Base-by-base conservation (phyloP, 1,140 invertebrate genomes). In the Drosophila mojavensis region DNA sequence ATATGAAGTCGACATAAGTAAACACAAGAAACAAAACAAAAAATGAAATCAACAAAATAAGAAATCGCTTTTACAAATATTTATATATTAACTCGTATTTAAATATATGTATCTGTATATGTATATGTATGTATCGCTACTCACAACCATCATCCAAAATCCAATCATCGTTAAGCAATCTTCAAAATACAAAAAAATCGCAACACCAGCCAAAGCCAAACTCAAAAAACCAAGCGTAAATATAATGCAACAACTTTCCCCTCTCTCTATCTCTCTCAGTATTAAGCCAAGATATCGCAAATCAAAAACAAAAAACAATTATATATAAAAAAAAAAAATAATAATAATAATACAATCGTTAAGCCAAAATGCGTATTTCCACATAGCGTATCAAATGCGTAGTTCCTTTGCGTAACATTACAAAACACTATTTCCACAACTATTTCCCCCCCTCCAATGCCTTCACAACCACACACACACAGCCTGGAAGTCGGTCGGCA, bases 31-130 rank as follows among this genome's bases (percentile, higher is more conserved):
- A 68, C 36, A 26, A 36, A 45, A 69, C 36, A 58, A 67, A 50
- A 47, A 60, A 17, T 0, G 17, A 17, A 45, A 63, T 62, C 50
- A 45, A 41, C 53, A 62, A 77, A 67, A 72, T 65, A 53, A 60
- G 73, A 65, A 90, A 90, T 81, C 77, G 89, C 90, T 91, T 91
- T 90, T 91, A 86, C 84, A 91, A 91, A 78, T 89, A 89, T 86
- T 80, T 86, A 86, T 90, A 90, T 83, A 86, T 88, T 86, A 86
- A 86, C 77, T 80, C 82, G 82, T 90, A 90, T 91, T 69, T 86
- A 81, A 79, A 88, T 89, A 88, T 88, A 89, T 88, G 78, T 88
- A 89, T 88, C 80, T 84, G 84, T 88, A 84, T 89, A 78, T 88
- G 83, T 88, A 85, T 86, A 78, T 86, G 79, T 86, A 86, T 86